Evolutionary conservation across 2,888 invertebrate genomes (phyloP).

Genomic region (Amphipoea lucens): DNA sequence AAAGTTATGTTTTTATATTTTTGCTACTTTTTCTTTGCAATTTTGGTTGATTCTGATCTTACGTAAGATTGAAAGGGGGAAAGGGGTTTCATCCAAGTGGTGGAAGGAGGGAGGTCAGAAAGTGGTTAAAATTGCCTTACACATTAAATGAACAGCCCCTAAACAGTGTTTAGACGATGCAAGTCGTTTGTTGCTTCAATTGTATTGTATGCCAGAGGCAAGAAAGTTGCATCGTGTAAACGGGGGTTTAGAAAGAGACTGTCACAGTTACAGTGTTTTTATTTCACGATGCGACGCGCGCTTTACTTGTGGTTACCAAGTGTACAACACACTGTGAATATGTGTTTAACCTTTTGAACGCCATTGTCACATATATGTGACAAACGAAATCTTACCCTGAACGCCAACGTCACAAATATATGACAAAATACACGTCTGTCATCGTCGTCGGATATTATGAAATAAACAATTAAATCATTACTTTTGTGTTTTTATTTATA

Average conservation of each 20-base stretch:
- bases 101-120: not conserved
- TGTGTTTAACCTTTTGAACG: not conserved
- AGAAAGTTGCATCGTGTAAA: not conserved
- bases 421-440: no score
- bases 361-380: no score
- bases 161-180: no score
- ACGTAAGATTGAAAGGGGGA: not conserved
- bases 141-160: not conserved
- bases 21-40: no score
- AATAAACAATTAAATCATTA: no score
- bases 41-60: no score
- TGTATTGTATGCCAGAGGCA: not conserved
- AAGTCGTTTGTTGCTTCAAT: not conserved
- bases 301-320: not conserved
- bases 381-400: no score
- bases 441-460: no score
- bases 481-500: no score
- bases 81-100: not conserved
- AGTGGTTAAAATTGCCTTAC: not conserved
- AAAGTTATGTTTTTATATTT: no score
- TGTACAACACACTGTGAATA: not conserved
- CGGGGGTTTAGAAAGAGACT: not conserved
- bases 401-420: no score
- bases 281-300: not conserved
- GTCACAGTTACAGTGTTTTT: not conserved